A percentile compares a stretch with the other conserved stretches of the same genome.
Conservation (phyloP, 2,797 vertebrate genomes). For the Lepidocolaptes lacrymiger region DNA sequence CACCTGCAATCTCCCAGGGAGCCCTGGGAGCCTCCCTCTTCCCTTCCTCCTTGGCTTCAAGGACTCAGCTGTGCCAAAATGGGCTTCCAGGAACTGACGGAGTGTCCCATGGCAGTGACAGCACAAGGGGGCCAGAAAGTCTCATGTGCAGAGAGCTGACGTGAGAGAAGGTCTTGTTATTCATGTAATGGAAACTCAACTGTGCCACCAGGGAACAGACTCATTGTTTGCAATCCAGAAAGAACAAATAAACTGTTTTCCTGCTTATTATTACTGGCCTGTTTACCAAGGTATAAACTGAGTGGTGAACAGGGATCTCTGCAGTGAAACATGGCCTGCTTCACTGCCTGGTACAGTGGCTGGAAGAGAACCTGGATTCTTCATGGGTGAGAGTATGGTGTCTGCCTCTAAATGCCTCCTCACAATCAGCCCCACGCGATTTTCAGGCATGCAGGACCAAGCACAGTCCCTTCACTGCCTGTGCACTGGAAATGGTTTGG, state of each 20-base stretch:
- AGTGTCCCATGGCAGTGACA: background rate
- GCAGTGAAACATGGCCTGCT: background rate
- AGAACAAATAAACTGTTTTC: constrained; percentile 35
- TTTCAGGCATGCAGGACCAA: background rate
- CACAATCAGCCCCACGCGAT: rapidly evolving
- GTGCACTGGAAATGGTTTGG: background rate
- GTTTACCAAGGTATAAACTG: background rate
- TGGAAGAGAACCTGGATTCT: background rate
- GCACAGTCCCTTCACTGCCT: background rate
- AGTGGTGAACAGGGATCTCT: background rate
- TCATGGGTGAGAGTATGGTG: background rate
- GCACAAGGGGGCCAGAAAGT: background rate
- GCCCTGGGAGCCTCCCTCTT: background rate
- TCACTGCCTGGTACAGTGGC: background rate
- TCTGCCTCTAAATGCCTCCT: background rate
- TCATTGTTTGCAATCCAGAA: background rate
- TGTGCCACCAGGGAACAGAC: background rate
- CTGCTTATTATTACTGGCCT: constrained; percentile 1
- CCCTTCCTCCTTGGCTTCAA: background rate
- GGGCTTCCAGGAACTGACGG: background rate
- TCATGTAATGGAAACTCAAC: background rate
- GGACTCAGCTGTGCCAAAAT: background rate
- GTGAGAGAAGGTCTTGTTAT: background rate
- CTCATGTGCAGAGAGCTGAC: background rate
- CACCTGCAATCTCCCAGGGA: background rate